Base-by-base conservation (phyloP, 2,888 invertebrate species). In the Stictocephala bisonia region DNA sequence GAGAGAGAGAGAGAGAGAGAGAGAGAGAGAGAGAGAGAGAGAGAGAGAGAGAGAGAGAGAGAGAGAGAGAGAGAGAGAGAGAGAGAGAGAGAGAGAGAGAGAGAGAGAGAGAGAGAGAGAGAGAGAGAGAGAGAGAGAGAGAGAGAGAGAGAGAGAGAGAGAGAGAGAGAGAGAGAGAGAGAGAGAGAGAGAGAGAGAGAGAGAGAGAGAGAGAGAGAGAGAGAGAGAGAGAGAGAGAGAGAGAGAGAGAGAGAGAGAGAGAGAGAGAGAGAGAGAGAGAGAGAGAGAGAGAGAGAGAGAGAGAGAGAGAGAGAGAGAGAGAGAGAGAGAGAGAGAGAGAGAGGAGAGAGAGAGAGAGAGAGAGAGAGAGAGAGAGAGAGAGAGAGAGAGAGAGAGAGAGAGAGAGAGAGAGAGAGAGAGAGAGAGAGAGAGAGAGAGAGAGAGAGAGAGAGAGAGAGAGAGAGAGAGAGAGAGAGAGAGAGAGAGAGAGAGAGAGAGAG, bases 271-370 rank as follows among this genome's bases (percentile, higher is more conserved):
- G 35, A 35, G 35, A 35, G 35, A 35, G 35, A 35, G 35, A 35
- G 35, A 35, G 35, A 35, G 35, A 35, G 35, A 35, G 35, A 11
- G n/a, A n/a, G n/a, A 35, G 35, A 35, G 35, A 35, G 35, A 35
- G 35, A 35, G 35, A 35, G 35, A 35, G 35, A 35, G 35, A 35
- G 35, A 35, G 35, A 35, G 35, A 35, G 35, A 35, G 35, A 35
- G 35, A 35, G 35, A 35, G 35, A 35, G 35, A 35, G 35, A 35
- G 35, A 35, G 35, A 48, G 48, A 48, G 48, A 48, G 48, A 48
- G 48, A 48, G 48, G n/a, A n/a, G n/a, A n/a, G 48, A 48, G 48
- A 48, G 48, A 48, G 48, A 48, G 48, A 48, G 48, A 48, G 48
- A 48, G 48, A 48, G 48, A 48, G 48, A 48, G 48, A 48, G 48